Evolutionary conservation across 2,888 invertebrate genomes (phyloP).

Genomic region (Tipula unca): DNA sequence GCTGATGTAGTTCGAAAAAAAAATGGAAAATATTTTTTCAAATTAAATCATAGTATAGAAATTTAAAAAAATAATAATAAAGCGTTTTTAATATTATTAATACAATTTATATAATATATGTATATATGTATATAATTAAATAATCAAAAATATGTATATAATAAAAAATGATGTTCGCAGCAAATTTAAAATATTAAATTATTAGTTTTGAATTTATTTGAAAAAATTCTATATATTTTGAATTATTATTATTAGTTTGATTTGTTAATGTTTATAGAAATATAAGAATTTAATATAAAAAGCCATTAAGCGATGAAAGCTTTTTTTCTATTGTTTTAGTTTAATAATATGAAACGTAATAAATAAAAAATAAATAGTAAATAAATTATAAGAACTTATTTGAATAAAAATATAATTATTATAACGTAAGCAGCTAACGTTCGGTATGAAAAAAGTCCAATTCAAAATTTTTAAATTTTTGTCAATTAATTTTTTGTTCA

Average conservation of each 20-base stretch:
- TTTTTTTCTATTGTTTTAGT: not conserved
- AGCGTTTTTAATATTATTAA: not conserved
- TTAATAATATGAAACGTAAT: not conserved
- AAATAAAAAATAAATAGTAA: not conserved
- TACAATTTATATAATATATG: not conserved
- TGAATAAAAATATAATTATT: not conserved
- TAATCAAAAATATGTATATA: not conserved
- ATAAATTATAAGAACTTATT: not conserved
- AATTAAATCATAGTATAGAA: not conserved
- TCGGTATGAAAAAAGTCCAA: not conserved
- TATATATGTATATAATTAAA: not conserved
- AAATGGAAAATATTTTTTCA: not conserved
- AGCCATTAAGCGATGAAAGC: not conserved
- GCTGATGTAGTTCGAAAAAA: not conserved
- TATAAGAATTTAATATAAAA: not conserved
- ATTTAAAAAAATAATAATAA: not conserved
- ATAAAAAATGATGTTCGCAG: not conserved
- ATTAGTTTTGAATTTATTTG: not conserved
- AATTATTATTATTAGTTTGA: not conserved
- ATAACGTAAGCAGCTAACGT: not conserved
- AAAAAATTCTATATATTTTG: not conserved
- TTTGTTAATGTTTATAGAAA: not conserved
- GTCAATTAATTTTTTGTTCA: not conserved
- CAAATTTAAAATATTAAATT: slow-evolving; percentile 8
- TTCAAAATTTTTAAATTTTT: not conserved